Evolutionary conservation across 1,140 invertebrate species (phyloP).

Genomic region (Charaxes varanes): DNA sequence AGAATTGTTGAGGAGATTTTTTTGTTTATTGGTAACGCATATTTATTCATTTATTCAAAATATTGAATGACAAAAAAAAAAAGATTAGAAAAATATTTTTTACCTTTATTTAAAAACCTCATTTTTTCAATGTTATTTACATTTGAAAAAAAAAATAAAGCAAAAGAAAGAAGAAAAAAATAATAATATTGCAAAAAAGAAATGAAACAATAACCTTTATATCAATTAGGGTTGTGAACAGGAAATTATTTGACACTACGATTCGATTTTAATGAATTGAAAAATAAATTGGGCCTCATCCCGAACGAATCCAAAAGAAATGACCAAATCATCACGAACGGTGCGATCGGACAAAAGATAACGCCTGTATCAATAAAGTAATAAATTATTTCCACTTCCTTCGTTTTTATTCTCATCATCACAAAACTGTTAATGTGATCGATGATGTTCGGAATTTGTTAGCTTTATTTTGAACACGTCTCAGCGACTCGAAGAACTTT

Average conservation of each 20-base stretch:
- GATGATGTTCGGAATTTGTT: constrained; percentile 44
- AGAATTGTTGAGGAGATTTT: no score
- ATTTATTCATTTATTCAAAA: no score
- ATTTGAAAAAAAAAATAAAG: neutral
- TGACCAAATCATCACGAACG: constrained; percentile 53
- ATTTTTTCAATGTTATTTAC: constrained; percentile 36
- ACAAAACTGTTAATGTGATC: constrained; percentile 61
- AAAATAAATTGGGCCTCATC: constrained; percentile 41
- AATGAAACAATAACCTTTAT: constrained; percentile 9
- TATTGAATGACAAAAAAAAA: no score
- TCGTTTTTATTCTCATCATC: constrained; percentile 56
- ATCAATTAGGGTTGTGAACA: constrained; percentile 22
- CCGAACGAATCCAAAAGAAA: constrained; percentile 49
- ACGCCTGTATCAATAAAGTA: constrained; percentile 65
- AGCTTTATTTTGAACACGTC: constrained; percentile 13
- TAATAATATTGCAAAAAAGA: constrained; percentile 1
- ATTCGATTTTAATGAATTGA: constrained; percentile 29
- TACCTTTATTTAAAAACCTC: no score
- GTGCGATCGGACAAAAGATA: constrained; percentile 64
- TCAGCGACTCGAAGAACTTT: no score
- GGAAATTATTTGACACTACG: constrained; percentile 19
- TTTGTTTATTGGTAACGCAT: no score
- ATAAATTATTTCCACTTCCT: constrained; percentile 68
- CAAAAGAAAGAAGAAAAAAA: neutral
- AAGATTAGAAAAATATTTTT: no score